These are phyloP conservation scores for Sander lucioperca DNA, from an alignment of 2,113 vertebrate genomes.

Conservation along the genomic window DNA sequence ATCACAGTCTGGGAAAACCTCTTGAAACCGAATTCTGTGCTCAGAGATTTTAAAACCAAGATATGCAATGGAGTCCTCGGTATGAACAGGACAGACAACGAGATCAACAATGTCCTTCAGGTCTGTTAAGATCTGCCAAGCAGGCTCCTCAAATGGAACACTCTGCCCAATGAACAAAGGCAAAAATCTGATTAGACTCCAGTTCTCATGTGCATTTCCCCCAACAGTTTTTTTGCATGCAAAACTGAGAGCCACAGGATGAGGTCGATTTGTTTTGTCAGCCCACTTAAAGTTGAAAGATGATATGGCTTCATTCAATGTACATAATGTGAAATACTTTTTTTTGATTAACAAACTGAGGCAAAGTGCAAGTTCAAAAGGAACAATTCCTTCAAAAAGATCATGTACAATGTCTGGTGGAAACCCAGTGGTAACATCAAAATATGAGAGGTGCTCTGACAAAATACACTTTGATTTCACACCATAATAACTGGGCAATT, in stretches of 20 bases:
- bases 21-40: constrained; percentile 27
- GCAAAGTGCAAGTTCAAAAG: constrained; percentile 46
- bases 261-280: constrained; percentile 50
- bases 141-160: constrained; percentile 19
- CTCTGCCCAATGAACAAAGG: constrained; percentile 35
- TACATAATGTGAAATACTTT: constrained; percentile 32
- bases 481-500: constrained; percentile 26
- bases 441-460: constrained; percentile 25
- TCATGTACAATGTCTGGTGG: constrained; percentile 50
- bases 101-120: constrained; percentile 23
- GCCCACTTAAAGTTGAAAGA: constrained; percentile 47
- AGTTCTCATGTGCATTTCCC: constrained; percentile 5
- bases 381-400: constrained; percentile 51
- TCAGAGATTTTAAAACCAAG: constrained; percentile 43
- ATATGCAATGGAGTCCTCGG: constrained; percentile 28
- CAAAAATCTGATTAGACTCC: constrained; percentile 38
- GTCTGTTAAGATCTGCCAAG: constrained; percentile 23
- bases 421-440: constrained; percentile 34
- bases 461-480: constrained; percentile 43
- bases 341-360: constrained; percentile 12
- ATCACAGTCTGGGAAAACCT: constrained; percentile 35
- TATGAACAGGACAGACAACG: constrained; percentile 19
- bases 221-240: constrained; percentile 30
- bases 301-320: constrained; percentile 50
- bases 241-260: constrained; percentile 25